Evolutionary conservation across 2,888 invertebrate species (phyloP).

Genomic region (Acrocyrtus sp.): DNA sequence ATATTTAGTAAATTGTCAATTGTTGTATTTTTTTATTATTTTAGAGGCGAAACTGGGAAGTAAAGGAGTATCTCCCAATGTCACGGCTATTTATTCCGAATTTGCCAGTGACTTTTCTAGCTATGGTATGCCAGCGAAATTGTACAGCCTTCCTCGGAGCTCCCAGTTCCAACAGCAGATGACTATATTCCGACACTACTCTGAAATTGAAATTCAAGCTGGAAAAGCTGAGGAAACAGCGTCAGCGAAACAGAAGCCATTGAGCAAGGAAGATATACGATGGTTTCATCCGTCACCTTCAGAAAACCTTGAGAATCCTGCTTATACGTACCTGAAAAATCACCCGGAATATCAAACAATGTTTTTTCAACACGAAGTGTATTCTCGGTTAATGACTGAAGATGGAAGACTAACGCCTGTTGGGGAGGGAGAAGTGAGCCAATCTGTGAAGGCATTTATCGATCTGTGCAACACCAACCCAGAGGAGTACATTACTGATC

Average conservation of each 20-base stretch:
- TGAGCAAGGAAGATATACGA: too few species aligned
- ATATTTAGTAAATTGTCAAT: too few species aligned
- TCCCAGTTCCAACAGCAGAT: neutral
- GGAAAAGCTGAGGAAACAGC: neutral
- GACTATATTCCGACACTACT: neutral
- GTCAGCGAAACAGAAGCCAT: neutral
- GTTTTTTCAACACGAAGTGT: constrained; percentile 43
- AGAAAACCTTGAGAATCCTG: constrained; percentile 35
- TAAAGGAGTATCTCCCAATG: neutral
- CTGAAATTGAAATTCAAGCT: neutral
- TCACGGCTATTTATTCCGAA: too few species aligned
- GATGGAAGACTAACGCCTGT: constrained; percentile 35
- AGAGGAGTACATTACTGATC: constrained; percentile 32
- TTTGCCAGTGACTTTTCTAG: too few species aligned
- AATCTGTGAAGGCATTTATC: constrained; percentile 35
- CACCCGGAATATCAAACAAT: constrained; percentile 42
- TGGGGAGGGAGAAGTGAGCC: constrained; percentile 28
- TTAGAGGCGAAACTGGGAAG: neutral
- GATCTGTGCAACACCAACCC: constrained; percentile 36
- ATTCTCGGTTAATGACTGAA: constrained; percentile 33
- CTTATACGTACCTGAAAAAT: constrained; percentile 46
- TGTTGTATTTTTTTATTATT: too few species aligned
- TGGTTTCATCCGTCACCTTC: constrained; percentile 41
- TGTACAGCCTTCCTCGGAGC: neutral
- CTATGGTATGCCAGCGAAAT: neutral